These are phyloP conservation scores for Drosophila asahinai DNA, from an alignment of 1,140 invertebrate genomes.

Conservation along the genomic window DNA sequence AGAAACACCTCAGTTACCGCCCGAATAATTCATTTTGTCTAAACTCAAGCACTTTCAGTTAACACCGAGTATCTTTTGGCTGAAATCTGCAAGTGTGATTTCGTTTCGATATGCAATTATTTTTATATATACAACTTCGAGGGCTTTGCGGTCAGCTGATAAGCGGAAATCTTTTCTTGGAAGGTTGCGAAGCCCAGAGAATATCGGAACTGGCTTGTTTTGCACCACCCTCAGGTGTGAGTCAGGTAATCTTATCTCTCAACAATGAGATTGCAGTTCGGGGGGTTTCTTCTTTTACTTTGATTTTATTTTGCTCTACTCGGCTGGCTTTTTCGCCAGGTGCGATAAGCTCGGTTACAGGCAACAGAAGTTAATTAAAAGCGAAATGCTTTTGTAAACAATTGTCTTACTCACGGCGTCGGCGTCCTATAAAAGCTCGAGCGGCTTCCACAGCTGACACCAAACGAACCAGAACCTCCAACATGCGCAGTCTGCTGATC, in stretches of 20 bases:
- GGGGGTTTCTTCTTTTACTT: constrained; percentile 47
- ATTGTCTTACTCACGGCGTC: constrained; percentile 28
- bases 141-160: constrained; percentile 22
- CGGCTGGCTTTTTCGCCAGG: constrained; percentile 11
- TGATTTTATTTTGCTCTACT: constrained; percentile 38
- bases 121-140: background rate
- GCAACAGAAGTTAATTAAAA: constrained; percentile 54
- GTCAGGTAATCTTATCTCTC: constrained; percentile 58
- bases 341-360: constrained; percentile 39
- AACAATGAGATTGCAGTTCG: constrained; percentile 17
- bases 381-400: constrained; percentile 42
- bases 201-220: constrained; percentile 22
- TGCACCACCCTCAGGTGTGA: constrained; percentile 9
- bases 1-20: background rate
- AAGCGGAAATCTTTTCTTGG: constrained; percentile 34
- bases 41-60: constrained; percentile 10
- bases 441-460: background rate
- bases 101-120: constrained; percentile 17
- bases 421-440: constrained; percentile 50
- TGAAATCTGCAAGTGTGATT: constrained; percentile 8
- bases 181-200: background rate
- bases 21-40: background rate
- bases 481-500: constrained; percentile 54
- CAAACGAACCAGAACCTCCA: constrained; percentile 38
- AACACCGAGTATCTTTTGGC: constrained; percentile 1